Evolutionary conservation across 2,888 invertebrate species (phyloP).

Genomic region (Aphidius colemani): DNA sequence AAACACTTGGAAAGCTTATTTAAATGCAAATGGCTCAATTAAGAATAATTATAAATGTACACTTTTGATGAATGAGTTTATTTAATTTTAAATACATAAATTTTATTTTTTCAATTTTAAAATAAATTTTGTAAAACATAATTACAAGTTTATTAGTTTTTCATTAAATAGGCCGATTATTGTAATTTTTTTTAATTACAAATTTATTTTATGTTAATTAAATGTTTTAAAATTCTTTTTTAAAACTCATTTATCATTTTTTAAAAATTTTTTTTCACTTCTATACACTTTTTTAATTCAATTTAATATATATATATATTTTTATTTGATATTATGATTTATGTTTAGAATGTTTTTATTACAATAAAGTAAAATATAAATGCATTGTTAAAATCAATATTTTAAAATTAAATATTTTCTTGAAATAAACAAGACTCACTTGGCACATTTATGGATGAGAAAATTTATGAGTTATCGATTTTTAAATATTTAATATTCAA

Average conservation of each 20-base stretch:
- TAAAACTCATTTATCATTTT: neutral
- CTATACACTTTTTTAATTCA: constrained; percentile 1
- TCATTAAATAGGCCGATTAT: neutral
- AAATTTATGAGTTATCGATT: constrained; percentile 49
- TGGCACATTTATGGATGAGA: constrained; percentile 49
- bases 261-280: too few species aligned
- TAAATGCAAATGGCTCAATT: too few species aligned
- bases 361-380: too few species aligned
- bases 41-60: too few species aligned
- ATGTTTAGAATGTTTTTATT: neutral
- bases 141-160: too few species aligned
- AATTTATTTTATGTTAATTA: too few species aligned
- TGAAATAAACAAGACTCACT: constrained; percentile 45
- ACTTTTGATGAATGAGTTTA: neutral
- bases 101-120: too few species aligned
- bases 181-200: constrained; percentile 10
- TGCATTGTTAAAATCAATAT: too few species aligned
- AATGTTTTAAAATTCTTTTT: too few species aligned
- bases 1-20: too few species aligned
- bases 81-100: neutral
- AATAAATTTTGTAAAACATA: too few species aligned
- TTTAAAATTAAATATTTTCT: too few species aligned
- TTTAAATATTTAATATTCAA: constrained; percentile 45
- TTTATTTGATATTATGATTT: neutral
- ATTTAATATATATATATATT: constrained; percentile 1